Evolutionary conservation across 2,113 vertebrate species (phyloP).

Genomic region (Paratilapia polleni): DNA sequence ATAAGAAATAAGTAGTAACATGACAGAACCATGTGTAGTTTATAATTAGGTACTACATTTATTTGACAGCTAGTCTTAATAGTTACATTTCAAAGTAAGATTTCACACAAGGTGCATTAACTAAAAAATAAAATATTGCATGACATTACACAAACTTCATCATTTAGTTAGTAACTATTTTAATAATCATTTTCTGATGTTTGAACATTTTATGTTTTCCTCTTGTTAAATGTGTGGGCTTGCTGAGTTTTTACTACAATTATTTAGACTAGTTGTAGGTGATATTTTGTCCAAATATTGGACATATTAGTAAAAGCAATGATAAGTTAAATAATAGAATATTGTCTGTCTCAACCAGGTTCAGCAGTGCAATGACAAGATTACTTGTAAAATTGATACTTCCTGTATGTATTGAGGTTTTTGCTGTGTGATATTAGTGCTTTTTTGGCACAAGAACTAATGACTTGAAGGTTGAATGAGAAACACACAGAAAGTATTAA

Average conservation of each 20-base stretch:
- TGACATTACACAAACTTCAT: background rate
- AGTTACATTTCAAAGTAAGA: background rate
- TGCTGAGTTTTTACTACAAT: background rate
- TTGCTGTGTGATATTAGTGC: background rate
- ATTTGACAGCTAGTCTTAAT: background rate
- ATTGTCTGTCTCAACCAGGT: background rate
- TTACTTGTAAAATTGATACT: background rate
- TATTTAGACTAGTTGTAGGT: background rate
- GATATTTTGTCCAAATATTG: background rate
- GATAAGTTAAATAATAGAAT: background rate
- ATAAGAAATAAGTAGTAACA: background rate
- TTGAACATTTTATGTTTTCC: background rate
- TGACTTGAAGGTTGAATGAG: background rate
- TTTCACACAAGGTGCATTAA: background rate
- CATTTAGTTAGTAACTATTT: background rate
- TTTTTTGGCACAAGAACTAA: background rate
- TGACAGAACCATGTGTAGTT: background rate
- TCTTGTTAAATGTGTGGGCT: background rate
- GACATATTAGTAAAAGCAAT: background rate
- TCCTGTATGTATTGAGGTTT: background rate
- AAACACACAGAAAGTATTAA: background rate
- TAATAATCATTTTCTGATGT: background rate
- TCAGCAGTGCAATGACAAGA: background rate
- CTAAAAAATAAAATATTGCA: background rate
- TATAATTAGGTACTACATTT: background rate